Evolutionary conservation across 2,888 invertebrate genomes (phyloP), one percentile per base, ranked within the genome.

Genomic region (Amphipoea lucens): DNA sequence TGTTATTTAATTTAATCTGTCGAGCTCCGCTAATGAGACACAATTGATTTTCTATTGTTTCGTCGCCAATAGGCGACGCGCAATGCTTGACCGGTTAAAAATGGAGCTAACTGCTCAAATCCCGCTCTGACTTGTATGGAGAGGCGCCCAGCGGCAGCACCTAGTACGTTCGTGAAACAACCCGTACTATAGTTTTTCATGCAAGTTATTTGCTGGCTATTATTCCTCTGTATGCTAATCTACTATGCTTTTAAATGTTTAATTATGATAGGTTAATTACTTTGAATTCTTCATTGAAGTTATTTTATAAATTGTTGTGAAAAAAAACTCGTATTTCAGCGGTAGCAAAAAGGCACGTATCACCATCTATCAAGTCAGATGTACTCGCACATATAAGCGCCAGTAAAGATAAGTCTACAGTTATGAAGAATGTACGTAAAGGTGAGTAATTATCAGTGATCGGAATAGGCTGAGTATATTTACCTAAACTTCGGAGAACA

Each of bases 341-440:
- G 12, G 29, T 87, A 20, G 80, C 73, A 65, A 87, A 85, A 68
- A 84, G 36, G 7, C 73, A 85, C 20, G 81, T 85, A 7, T 84
- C 69, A 2, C 85, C 80, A n/a, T 84, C 85, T 45, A 63, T 68
- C 5, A 85, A 79, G 7, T 88, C 84, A 4, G 80, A 84, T 5
- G 1, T 85, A 23, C 67, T 87, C 3, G 29, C 63, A 0, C 51
- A 71, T 7, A 36, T 85, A 17, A 45, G 63, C 9, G 12, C 57
- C 5, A 65, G 73, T 54, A 74, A 75, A 20, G 60, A 85, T 36
- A 84, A 84, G 36, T 60, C 70, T 14, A 5, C 54, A 54, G 70
- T 79, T n/a, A 63, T 85, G 65, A 85, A 67, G 20, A 74, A 42
- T 40, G 54, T 85, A 14, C 84, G 80, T 17, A 79, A 87, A 87